Evolutionary conservation across 2,113 vertebrate genomes (phyloP).

Genomic region (Mugil cephalus): DNA sequence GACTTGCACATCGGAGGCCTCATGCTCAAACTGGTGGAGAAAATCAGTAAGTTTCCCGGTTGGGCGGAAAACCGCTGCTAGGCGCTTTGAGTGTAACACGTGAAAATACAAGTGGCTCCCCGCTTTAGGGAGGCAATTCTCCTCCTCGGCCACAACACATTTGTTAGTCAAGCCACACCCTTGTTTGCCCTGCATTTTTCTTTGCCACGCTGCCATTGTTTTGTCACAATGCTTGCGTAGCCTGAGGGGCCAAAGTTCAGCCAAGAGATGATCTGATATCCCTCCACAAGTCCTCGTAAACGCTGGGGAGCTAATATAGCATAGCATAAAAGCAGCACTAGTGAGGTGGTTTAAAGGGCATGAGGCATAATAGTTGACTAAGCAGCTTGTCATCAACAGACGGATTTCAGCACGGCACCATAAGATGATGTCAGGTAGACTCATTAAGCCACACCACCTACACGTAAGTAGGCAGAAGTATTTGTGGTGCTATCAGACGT

Average conservation of each 20-base stretch:
- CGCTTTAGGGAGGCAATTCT: no score
- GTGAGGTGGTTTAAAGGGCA: conserved; percentile 23
- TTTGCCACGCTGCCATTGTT: conserved; percentile 63
- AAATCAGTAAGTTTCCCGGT: conserved; percentile 89
- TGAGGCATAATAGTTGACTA: conserved; percentile 58
- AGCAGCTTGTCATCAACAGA: conserved; percentile 54
- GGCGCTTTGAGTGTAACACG: background rate
- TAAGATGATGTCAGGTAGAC: conserved; percentile 65
- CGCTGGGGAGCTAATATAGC: background rate
- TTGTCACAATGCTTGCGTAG: conserved; percentile 37
- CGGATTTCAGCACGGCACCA: conserved; percentile 36
- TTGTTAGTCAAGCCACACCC: conserved; percentile 61
- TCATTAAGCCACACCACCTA: conserved; percentile 51
- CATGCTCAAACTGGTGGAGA: conserved; percentile 96
- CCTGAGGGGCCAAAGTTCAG: conserved; percentile 74
- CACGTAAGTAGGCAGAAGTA: conserved; percentile 11
- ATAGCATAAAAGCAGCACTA: background rate
- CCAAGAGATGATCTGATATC: conserved; percentile 26
- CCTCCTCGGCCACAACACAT: conserved; percentile 6
- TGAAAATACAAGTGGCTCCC: no score
- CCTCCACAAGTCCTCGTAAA: conserved; percentile 11
- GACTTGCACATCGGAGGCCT: conserved; percentile 95
- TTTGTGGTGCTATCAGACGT: conserved; percentile 13
- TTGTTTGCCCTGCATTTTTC: conserved; percentile 73
- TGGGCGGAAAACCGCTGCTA: background rate